Evolutionary conservation across 2,888 invertebrate species (phyloP).

Genomic region (Monoplex corrugatus): DNA sequence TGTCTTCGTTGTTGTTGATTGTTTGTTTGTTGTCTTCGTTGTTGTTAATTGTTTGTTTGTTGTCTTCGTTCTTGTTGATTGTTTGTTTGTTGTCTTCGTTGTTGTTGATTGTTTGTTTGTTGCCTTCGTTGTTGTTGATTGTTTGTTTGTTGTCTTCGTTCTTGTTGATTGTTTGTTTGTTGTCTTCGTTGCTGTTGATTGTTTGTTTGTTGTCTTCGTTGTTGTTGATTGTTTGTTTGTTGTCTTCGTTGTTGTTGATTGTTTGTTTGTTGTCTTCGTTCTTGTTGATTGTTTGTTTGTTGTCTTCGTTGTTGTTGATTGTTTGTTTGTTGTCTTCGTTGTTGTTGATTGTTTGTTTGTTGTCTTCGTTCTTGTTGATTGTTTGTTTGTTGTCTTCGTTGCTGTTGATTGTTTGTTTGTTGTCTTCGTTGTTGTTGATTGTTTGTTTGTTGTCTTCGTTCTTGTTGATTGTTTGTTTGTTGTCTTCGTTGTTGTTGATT

Average conservation of each 20-base stretch:
- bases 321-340: neutral
- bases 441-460: slow-evolving; percentile 14
- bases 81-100: neutral
- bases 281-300: neutral
- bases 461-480: neutral
- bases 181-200: neutral
- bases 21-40: neutral
- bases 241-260: neutral
- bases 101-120: neutral
- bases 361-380: neutral
- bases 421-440: neutral
- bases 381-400: neutral
- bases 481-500: neutral
- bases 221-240: neutral
- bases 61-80: neutral
- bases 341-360: neutral
- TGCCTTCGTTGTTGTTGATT: neutral
- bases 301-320: neutral
- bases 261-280: no score
- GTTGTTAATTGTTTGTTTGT: neutral
- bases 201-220: neutral
- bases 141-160: neutral
- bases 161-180: neutral
- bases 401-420: neutral
- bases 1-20: neutral